Percentiles rank a stretch among this genome's conserved stretches.
Conservation (phyloP, 1,140 invertebrate genomes). For the Phocides pigmalion region DNA sequence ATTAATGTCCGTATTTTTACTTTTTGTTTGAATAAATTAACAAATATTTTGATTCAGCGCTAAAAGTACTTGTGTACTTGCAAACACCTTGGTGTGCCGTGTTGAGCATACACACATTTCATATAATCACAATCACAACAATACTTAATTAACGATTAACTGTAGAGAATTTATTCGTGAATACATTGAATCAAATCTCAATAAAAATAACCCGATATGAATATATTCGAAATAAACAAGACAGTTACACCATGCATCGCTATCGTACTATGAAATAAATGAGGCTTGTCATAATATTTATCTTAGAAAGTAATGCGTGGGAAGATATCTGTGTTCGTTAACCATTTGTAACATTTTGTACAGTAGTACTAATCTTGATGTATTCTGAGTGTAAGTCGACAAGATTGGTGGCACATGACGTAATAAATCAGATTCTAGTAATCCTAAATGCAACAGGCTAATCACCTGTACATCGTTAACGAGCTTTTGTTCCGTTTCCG, state of each 20-base stretch:
- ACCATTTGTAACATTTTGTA: slow-evolving; percentile 7
- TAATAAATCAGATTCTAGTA: not conserved
- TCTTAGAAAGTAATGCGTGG: slow-evolving; percentile 34
- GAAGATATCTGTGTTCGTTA: slow-evolving; percentile 25
- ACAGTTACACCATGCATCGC: not conserved
- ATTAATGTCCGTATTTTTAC: too few relatives aligned
- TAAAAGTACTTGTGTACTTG: too few relatives aligned
- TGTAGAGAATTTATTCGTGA: too few relatives aligned
- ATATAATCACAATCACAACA: too few relatives aligned
- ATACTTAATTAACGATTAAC: too few relatives aligned
- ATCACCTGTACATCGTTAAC: not conserved
- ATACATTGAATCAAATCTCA: not conserved
- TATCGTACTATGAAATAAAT: not conserved
- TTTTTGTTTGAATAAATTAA: too few relatives aligned
- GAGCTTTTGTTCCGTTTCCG: not conserved
- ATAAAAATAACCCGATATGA: not conserved
- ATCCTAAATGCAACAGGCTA: slow-evolving; percentile 1
- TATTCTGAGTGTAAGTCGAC: slow-evolving; percentile 12
- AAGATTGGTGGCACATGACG: not conserved
- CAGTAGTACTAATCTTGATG: slow-evolving; percentile 7
- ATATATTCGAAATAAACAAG: not conserved
- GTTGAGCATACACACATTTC: too few relatives aligned
- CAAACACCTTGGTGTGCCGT: too few relatives aligned
- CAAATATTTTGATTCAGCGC: too few relatives aligned
- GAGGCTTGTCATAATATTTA: slow-evolving; percentile 16